Conservation (phyloP, 2,113 vertebrate species). For the Alligator mississippiensis region DNA sequence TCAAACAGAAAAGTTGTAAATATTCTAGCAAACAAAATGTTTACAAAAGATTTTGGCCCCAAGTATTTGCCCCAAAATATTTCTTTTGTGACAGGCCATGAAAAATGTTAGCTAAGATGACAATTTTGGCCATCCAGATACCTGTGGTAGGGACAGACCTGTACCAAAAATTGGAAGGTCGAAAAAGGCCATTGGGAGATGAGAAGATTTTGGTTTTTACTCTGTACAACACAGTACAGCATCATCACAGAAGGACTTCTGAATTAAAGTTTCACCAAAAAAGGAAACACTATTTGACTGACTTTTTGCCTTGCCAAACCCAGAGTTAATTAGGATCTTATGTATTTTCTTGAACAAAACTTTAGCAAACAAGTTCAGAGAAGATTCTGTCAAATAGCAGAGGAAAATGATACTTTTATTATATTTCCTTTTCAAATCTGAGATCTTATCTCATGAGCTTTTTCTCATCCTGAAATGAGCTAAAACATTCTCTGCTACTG, state of each 20-base stretch:
- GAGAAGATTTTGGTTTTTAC: background rate
- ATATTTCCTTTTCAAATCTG: background rate
- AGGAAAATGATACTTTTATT: background rate
- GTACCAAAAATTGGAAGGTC: background rate
- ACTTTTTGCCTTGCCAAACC: rapidly evolving
- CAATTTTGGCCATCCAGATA: background rate
- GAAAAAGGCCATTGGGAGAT: background rate
- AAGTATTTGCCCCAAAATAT: background rate
- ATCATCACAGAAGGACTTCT: background rate
- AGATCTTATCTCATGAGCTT: background rate
- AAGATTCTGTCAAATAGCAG: background rate
- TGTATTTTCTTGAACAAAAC: background rate
- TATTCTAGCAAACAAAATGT: background rate
- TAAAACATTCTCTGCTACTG: background rate
- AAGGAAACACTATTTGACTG: background rate
- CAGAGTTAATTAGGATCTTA: background rate
- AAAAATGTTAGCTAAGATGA: too few relatives aligned
- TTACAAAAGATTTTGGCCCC: background rate
- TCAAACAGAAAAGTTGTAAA: background rate
- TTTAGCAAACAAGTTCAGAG: background rate
- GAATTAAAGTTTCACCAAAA: background rate
- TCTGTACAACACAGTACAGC: background rate
- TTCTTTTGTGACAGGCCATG: too few relatives aligned
- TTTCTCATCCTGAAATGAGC: background rate
- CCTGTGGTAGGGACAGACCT: background rate